Evolutionary conservation across 2,113 vertebrate species (phyloP), one percentile per base, ranked within the genome.

Genomic region (Cryptomyrus ogoouensis): DNA sequence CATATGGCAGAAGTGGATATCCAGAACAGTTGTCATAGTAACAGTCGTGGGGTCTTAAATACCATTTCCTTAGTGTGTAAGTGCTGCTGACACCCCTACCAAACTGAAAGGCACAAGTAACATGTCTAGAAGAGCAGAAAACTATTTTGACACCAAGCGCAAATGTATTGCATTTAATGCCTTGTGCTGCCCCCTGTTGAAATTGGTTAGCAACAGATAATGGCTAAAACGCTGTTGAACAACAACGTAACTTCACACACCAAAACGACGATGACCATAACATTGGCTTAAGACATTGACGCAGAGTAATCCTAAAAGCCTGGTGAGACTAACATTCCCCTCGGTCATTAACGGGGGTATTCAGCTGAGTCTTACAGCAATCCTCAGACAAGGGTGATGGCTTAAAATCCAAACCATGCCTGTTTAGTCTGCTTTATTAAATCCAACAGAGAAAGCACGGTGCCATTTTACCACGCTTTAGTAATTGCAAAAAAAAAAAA

Each of bases 141-240:
- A 62, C 49, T 9, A 52, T 87, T 88, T 62, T 0, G 2, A 62
- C 10, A 7, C 15, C 1, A 42, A 62, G 17, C n/a, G 2, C 13
- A 1, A 88, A 42, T 19, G 5, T 44, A 3, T 27, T 44, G 53
- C 87, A 58, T 27, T 53, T 52, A 70, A 70, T 27, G 47, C 27
- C 12, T n/a, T 42, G 49, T 56, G 49, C 88, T 89, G 88, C 74
- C 88, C n/a, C 70, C 88, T 44, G 31, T 74, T 89, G 74, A 42
- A 31, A 80, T 39, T 66, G 8, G 19, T 46, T 46, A 46, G 42
- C 58, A 27, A 2, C 31, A 35, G 19, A 24, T 24, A 66, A n/a
- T 46, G 39, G 5, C 42, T 47, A 19, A 47, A 87, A 52, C 1
- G 9, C 52, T 19, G 6, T 8, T 31, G 39, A n/a, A 88, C 19